Evolutionary conservation across 2,113 vertebrate species (phyloP).

Genomic region (Onychorhynchus coronatus): DNA sequence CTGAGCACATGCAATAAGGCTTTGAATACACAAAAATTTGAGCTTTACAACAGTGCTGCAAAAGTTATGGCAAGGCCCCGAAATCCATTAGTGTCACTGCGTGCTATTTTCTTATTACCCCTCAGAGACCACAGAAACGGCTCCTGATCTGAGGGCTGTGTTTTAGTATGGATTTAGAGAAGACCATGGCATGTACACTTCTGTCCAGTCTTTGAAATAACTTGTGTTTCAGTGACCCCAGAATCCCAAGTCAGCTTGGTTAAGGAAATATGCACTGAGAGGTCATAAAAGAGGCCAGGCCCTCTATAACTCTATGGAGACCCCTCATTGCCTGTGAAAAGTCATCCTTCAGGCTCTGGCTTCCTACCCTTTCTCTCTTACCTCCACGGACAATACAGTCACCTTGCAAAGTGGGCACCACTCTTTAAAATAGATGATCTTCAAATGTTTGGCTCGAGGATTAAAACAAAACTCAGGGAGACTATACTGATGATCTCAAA

Average conservation of each 20-base stretch:
- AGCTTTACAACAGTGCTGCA: background rate
- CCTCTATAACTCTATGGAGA: background rate
- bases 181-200: background rate
- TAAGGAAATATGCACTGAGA: constrained; percentile 17
- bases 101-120: background rate
- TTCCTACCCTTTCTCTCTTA: background rate
- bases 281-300: constrained; percentile 8
- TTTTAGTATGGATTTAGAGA: background rate
- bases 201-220: background rate
- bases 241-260: constrained; percentile 27
- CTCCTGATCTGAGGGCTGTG: background rate
- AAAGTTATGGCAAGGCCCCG: background rate
- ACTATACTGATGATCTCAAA: background rate
- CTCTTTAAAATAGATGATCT: background rate
- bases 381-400: background rate
- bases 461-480: background rate
- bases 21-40: background rate
- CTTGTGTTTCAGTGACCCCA: background rate
- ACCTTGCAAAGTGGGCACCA: background rate
- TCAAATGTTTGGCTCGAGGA: background rate
- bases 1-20: background rate
- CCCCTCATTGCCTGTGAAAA: background rate
- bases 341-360: background rate
- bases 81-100: background rate
- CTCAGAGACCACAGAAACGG: background rate